These are phyloP conservation scores for Protonemura montana DNA, from an alignment of 2,888 invertebrate species.

Conservation along the genomic window DNA sequence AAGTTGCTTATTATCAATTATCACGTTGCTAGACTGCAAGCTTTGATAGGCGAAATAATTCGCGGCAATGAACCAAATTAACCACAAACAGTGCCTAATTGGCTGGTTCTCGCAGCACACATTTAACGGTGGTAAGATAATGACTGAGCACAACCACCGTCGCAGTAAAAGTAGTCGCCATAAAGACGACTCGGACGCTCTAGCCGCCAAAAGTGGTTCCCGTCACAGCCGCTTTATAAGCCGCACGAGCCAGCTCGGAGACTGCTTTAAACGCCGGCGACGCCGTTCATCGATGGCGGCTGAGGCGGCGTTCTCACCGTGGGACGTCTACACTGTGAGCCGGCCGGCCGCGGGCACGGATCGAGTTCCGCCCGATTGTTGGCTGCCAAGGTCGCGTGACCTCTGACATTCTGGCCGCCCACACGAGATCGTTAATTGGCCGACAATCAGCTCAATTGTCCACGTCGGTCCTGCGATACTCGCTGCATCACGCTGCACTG, in stretches of 20 bases:
- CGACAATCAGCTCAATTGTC: background rate
- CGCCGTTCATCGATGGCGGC: background rate
- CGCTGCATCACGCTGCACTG: no score
- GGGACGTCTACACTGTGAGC: background rate
- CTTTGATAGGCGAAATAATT: background rate
- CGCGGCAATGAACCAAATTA: background rate
- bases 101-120: background rate
- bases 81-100: background rate
- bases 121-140: background rate
- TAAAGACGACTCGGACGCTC: no score
- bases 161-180: no score
- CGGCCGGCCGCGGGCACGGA: background rate
- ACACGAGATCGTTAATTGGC: background rate
- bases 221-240: no score
- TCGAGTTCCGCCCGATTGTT: conserved; percentile 12
- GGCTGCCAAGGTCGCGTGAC: background rate
- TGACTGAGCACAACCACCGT: background rate
- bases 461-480: background rate
- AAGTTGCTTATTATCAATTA: no score
- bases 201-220: no score
- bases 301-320: background rate
- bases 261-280: background rate
- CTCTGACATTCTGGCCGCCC: conserved; percentile 12
- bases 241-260: background rate
- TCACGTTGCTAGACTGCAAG: background rate